Evolutionary conservation across 2,888 invertebrate species (phyloP).

Genomic region (Philereme transversata): DNA sequence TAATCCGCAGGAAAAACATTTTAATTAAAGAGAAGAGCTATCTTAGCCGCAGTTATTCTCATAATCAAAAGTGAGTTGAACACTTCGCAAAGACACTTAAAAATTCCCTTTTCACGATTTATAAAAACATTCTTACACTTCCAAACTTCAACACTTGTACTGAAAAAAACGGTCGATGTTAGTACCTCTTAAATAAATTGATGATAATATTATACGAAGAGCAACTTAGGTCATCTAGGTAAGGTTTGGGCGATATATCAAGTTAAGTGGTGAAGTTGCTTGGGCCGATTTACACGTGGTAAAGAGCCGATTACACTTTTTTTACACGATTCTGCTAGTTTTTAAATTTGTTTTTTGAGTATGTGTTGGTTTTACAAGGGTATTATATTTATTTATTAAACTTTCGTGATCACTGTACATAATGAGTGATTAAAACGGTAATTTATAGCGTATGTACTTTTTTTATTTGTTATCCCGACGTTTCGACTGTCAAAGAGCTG

Average conservation of each 20-base stretch:
- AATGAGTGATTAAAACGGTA: no score
- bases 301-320: background rate
- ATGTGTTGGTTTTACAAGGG: no score
- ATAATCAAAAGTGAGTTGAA: no score
- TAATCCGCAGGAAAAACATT: no score
- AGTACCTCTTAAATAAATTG: slow-evolving; percentile 28
- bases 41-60: no score
- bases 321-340: background rate
- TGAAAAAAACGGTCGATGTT: slow-evolving; percentile 22
- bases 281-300: slow-evolving; percentile 29
- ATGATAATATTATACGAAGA: slow-evolving; percentile 29
- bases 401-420: no score
- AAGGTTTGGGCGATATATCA: slow-evolving; percentile 52
- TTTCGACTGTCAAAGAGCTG: no score
- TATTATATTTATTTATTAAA: no score
- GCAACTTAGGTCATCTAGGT: slow-evolving; percentile 30
- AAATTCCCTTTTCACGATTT: slow-evolving; percentile 17
- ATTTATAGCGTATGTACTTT: no score
- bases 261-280: slow-evolving; percentile 57
- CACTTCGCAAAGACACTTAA: background rate
- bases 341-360: no score
- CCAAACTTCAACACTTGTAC: slow-evolving; percentile 20
- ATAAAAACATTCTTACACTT: slow-evolving; percentile 23
- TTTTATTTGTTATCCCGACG: no score
- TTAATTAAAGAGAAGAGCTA: no score